Evolutionary conservation across 2,113 vertebrate genomes (phyloP), one percentile per base, ranked within the genome.

Genomic region (Atlantisia rogersi): DNA sequence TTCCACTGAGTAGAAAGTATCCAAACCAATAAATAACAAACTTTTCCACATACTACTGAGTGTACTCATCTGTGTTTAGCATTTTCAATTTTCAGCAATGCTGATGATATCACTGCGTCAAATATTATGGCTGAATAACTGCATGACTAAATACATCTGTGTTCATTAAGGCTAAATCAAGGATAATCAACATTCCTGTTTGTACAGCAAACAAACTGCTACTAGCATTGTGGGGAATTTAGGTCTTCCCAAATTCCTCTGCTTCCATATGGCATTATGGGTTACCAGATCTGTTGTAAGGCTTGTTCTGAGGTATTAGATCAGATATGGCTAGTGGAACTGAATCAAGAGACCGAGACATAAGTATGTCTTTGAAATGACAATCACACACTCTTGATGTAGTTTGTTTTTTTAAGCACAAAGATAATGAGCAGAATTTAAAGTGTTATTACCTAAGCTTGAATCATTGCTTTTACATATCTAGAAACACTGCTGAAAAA

Each of bases 41-140:
- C 5, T 79, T 73, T 68, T 73, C 39, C 14, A 35, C 8, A 48
- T 37, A 46, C 17, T 69, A 58, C 21, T n/a, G 59, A 69, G 50
- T 24, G 73, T 5, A 40, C 28, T 94, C 14, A 39, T 50, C 74
- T n/a, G 12, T 65, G 53, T 82, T 92, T 31, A 82, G 29, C 24
- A 50, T 88, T 92, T 92, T n/a, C 78, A 90, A 48, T 80, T 79
- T 50, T 53, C 50, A 44, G 26, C 59, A 74, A 8, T 68, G n/a
- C 82, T 81, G 82, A 70, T 1, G 6, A 59, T 79, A 85, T 58
- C 70, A 63, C 58, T 15, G 56, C 92, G 28, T 56, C 60, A 95
- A 93, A 94, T 94, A 91, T 88, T 86, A 59, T 83, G 79, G 64
- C 52, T 93, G 85, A 94, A 93, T 74, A 90, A 78, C 28, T 82